Percentiles rank a stretch among this genome's conserved stretches.
Conservation (phyloP, 2,888 invertebrate genomes). For the Heteropelma amictum region DNA sequence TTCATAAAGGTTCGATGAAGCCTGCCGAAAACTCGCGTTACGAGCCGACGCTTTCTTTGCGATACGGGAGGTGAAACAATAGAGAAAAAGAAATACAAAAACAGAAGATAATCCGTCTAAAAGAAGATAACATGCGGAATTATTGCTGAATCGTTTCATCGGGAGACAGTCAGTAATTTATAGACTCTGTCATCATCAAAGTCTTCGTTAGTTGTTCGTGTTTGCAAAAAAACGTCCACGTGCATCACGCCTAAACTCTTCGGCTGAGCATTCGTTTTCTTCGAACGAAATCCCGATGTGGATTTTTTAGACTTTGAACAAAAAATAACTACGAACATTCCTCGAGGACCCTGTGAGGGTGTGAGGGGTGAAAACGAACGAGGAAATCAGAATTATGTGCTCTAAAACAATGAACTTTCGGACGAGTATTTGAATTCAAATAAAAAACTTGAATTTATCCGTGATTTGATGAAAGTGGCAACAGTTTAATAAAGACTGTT, state of each 20-base stretch:
- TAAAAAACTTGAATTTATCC: neutral
- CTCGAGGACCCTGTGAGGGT: no score
- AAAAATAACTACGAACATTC: neutral
- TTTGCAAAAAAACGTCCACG: neutral
- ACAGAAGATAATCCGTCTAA: no score
- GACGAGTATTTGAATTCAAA: neutral
- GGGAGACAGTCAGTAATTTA: no score
- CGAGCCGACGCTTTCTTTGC: neutral
- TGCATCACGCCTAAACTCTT: constrained; percentile 1
- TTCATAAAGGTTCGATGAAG: constrained; percentile 3
- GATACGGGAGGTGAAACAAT: no score
- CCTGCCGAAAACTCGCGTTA: neutral
- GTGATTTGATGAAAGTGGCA: constrained; percentile 21
- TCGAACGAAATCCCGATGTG: neutral
- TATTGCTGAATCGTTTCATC: no score
- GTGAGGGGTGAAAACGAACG: constrained; percentile 8
- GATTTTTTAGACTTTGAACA: neutral
- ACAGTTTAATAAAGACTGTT: constrained; percentile 40
- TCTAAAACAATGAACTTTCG: neutral
- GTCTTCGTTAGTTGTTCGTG: no score
- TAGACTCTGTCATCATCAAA: no score
- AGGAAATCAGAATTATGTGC: constrained; percentile 7
- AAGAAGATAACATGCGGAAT: no score
- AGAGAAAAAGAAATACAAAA: no score
- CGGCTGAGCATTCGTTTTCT: neutral